Percentiles rank a stretch among this genome's conserved stretches.
These are phyloP conservation scores for Agonopterix heracliana DNA, from an alignment of 2,888 invertebrate genomes.

Conservation along the genomic window DNA sequence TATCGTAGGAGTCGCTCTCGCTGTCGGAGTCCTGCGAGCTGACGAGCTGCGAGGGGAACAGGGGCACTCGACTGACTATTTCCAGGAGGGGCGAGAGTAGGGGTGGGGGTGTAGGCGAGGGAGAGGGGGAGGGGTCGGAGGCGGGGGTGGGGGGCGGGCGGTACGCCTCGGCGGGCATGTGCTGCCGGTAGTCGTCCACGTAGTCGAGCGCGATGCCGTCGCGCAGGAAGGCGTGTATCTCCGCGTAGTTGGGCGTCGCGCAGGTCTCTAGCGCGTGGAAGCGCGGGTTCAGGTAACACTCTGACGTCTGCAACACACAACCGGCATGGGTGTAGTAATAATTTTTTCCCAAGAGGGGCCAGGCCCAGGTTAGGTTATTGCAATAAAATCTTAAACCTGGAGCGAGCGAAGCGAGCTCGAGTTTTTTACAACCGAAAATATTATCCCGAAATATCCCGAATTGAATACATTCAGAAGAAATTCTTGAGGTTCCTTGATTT, in stretches of 20 bases:
- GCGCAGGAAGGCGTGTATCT: constrained; percentile 53
- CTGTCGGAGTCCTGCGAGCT: background rate
- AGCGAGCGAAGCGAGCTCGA: too few species aligned
- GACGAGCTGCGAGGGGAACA: background rate
- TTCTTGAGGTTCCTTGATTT: too few species aligned
- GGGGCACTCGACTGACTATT: background rate
- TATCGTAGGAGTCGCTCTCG: background rate
- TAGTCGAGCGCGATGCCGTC: constrained; percentile 60
- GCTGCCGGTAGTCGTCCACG: constrained; percentile 53
- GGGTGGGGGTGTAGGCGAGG: constrained; percentile 10
- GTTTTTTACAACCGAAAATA: too few species aligned
- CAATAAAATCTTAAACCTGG: too few species aligned
- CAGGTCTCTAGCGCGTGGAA: constrained; percentile 72
- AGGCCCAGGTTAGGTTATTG: too few species aligned
- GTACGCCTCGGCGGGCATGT: constrained; percentile 42
- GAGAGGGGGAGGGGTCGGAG: background rate
- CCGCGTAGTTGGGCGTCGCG: constrained; percentile 57
- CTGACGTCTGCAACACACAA: constrained; percentile 45
- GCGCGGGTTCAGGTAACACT: constrained; percentile 70
- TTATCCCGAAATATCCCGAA: too few species aligned
- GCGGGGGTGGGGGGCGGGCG: constrained; percentile 4
- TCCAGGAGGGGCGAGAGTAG: background rate
- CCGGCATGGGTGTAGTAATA: too few species aligned
- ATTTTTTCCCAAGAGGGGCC: too few species aligned
- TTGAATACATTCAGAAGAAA: too few species aligned